Base-by-base conservation (phyloP, 1,140 invertebrate genomes). In the Drosophila arizonae region DNA sequence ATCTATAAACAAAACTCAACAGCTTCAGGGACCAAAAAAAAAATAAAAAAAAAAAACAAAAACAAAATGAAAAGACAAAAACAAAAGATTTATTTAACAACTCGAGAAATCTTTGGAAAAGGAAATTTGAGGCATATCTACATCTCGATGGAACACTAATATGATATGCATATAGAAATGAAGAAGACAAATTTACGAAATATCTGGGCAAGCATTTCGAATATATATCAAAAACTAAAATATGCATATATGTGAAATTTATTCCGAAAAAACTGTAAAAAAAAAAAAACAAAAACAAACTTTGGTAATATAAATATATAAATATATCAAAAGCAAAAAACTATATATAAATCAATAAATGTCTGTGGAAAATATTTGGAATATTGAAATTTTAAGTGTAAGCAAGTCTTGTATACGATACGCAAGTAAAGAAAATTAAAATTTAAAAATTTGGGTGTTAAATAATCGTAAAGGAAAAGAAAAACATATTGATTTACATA, bases 21-120 rank as follows among this genome's bases (percentile, higher is more conserved):
- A 87, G 84, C 84, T 88, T 88, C 84, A 88, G 84, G 84, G 84
- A 88, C 84, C 84, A 88, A 87, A 73, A 52, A 68, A 82, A 45
- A n/a, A n/a, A n/a, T 88, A 87, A 73, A 52, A 68, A 82, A 24
- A 24, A 24, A 24, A 24, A 24, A 24, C 1, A 24, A 2, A 24
- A 24, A 24, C 1, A 24, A 24, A 24, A 24, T 2, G 21, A 24
- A 24, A 24, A 24, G 5, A 45, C 2, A 45, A 45, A 46, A 46
- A 21, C 1, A 17, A 46, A 46, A 46, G 43, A 84, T 85, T 69
- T 69, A 75, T 77, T 80, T 70, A 52, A 72, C 48, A 55, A 79
- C 76, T 79, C 76, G 62, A 66, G 52, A 58, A 77, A 79, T 45
- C 57, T 67, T 73, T 41, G 28, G 43, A 43, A 30, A 51, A 36